Base-by-base conservation (phyloP, 1,140 invertebrate species). In the Anastatus disparis region DNA sequence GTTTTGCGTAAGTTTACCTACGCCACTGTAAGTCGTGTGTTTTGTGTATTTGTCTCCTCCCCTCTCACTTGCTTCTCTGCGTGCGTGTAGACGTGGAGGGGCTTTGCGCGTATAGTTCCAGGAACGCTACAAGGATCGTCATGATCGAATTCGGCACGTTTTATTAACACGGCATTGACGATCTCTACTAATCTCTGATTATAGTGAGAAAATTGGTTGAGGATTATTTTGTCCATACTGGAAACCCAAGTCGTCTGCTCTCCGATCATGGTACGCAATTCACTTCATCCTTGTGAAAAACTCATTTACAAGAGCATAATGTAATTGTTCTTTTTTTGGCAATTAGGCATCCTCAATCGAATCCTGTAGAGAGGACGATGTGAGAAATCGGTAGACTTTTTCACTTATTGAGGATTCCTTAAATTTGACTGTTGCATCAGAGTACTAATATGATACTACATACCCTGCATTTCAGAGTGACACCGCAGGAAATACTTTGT, bases 381-480 rank as follows among this genome's bases (percentile, higher is more conserved):
- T 38, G 68, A 3, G 68, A 70, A n/a, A 13, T 70, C 7, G 68
- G 59, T 1, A 26, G 58, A 26, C 8, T 70, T 2, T 62, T 70
- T 15, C 24, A 8, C 66, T 70, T 6, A 75, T 81, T 2, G 76
- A 75, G 17, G 26, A 58, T 15, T 58, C 44, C 12, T 24, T 75
- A 12, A 75, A 73, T 52, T 35, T 52, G 20, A 44, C 58, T 8
- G 61, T n/a, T 61, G 15, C 56, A 58, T 52, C 38, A 35, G 12
- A 77, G 73, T 13, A 85, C 80, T 0, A 76, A 78, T 0, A 81
- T 63, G 53, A 75, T 76, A 0, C 84, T 70, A 3, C 26, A 46
- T 20, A 66, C 72, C 24, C 55, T 74, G 15, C 70, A 74, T 66
- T 74, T 48, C 24, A 66, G 65, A 27, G 20, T 50, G 50, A 13